Percentiles rank a stretch among this genome's conserved stretches.
Evolutionary conservation across 2,888 invertebrate genomes (phyloP).

Genomic region (Punctoribates punctum): DNA sequence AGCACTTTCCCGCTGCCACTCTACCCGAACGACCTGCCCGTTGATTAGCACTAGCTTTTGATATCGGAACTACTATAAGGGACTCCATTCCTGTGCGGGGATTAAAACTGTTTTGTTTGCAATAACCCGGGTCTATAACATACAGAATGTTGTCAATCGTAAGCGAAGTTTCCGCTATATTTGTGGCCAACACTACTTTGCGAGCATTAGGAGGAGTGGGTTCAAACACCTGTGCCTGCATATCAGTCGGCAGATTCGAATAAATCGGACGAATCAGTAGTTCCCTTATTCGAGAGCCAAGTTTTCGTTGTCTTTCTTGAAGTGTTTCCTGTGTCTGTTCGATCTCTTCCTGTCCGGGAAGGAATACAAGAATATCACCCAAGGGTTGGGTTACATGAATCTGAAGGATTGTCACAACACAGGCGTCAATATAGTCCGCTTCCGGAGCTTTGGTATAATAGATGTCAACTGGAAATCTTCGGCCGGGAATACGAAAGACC

Average conservation of each 20-base stretch:
- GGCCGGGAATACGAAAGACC: slow-evolving; percentile 94
- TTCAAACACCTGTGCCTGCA: slow-evolving; percentile 98
- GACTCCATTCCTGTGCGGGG: slow-evolving; percentile 98
- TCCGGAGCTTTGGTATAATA: slow-evolving; percentile 99
- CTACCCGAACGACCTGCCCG: slow-evolving; percentile 92
- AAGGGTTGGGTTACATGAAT: slow-evolving; percentile 95
- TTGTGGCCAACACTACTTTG: slow-evolving; percentile 90
- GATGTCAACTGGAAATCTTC: slow-evolving; percentile 95
- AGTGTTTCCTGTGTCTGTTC: slow-evolving; percentile 58
- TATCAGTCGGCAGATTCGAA: slow-evolving; percentile 95
- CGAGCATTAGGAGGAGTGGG: slow-evolving; percentile 94
- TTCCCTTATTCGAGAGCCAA: slow-evolving; percentile 76
- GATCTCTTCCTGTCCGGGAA: slow-evolving; percentile 70
- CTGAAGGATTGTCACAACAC: slow-evolving; percentile 94
- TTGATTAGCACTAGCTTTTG: slow-evolving; percentile 93
- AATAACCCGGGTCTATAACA: slow-evolving; percentile 99
- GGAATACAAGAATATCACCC: slow-evolving; percentile 93
- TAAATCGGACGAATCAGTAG: slow-evolving; percentile 91
- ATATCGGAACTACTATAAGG: slow-evolving; percentile 95
- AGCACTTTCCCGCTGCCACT: slow-evolving; percentile 96
- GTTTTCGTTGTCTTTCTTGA: slow-evolving; percentile 63
- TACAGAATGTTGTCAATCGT: slow-evolving; percentile 99
- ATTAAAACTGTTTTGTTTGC: slow-evolving; percentile 96
- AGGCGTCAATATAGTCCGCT: slow-evolving; percentile 96
- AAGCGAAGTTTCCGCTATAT: slow-evolving; percentile 97